Conservation (phyloP, 2,888 invertebrate genomes). For the Diplazon laetatorius region DNA sequence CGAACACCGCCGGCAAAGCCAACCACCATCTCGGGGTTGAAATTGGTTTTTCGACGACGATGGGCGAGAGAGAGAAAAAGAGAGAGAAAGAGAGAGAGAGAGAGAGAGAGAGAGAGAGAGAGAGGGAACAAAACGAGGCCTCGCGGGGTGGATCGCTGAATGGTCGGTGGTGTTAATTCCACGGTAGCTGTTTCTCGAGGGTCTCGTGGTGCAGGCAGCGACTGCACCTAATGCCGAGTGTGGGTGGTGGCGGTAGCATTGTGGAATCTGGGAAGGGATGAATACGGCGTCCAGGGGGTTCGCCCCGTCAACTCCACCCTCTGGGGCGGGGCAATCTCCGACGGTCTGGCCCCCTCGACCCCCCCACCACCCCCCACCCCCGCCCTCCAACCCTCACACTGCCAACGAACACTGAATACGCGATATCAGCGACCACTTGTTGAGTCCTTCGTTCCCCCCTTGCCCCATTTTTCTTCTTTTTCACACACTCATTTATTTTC, state of each 20-base stretch:
- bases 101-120: conserved; percentile 23
- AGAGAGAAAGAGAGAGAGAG: conserved; percentile 23
- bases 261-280: conserved; percentile 56
- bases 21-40: conserved; percentile 28
- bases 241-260: conserved; percentile 15
- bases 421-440: conserved; percentile 80
- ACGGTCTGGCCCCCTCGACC: conserved; percentile 75
- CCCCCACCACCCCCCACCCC: no score
- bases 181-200: conserved; percentile 64
- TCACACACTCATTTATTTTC: conserved; percentile 69
- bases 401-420: conserved; percentile 78
- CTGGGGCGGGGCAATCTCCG: conserved; percentile 80
- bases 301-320: conserved; percentile 77
- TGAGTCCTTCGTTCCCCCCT: conserved; percentile 71
- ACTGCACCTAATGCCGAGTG: conserved; percentile 45
- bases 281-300: conserved; percentile 69
- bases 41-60: conserved; percentile 37
- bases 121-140: no score
- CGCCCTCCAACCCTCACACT: no score
- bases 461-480: conserved; percentile 70
- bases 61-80: conserved; percentile 22
- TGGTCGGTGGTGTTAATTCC: conserved; percentile 66
- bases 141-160: conserved; percentile 43
- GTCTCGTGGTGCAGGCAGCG: conserved; percentile 59
- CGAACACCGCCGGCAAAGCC: conserved; percentile 60